Percentiles rank a stretch among this genome's conserved stretches.
These are phyloP conservation scores for Chrysolina haemoptera DNA, from an alignment of 2,888 invertebrate genomes.

Conservation along the genomic window DNA sequence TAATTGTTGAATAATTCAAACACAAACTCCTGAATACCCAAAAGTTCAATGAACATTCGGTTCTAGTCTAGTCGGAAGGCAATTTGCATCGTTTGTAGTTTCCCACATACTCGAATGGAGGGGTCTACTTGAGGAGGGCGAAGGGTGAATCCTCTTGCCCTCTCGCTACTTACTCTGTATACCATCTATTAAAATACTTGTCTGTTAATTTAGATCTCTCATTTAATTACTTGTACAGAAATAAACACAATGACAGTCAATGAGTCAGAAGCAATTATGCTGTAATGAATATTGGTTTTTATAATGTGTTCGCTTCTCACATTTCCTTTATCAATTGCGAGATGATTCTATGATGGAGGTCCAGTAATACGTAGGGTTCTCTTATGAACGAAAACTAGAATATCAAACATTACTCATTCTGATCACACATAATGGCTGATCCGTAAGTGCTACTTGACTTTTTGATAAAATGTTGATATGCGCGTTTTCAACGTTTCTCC, in stretches of 20 bases:
- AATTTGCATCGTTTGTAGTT: conserved; percentile 43
- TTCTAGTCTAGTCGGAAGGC: conserved; percentile 7
- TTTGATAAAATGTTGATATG: no score
- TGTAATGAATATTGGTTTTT: conserved; percentile 28
- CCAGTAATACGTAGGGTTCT: neutral
- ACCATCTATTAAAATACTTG: conserved; percentile 41
- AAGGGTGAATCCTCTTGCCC: conserved; percentile 46
- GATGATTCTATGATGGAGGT: neutral
- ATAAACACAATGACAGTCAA: conserved; percentile 26
- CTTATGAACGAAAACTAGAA: neutral
- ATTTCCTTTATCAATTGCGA: conserved; percentile 15
- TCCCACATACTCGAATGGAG: conserved; percentile 39
- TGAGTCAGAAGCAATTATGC: conserved; percentile 29
- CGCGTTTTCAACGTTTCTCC: no score
- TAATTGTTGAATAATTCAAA: neutral
- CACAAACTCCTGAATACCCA: neutral
- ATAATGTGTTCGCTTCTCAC: conserved; percentile 24
- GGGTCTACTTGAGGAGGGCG: conserved; percentile 45
- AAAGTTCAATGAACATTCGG: conserved; percentile 12
- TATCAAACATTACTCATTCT: no score
- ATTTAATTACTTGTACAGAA: conserved; percentile 43
- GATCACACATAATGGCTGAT: no score
- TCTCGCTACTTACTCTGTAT: conserved; percentile 27
- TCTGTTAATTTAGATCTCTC: conserved; percentile 47
- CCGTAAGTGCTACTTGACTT: no score